A percentile compares a stretch with the other conserved stretches of the same genome.
These are phyloP conservation scores for Cochlearius cochlearius DNA, from an alignment of 2,113 vertebrate genomes.

Conservation along the genomic window DNA sequence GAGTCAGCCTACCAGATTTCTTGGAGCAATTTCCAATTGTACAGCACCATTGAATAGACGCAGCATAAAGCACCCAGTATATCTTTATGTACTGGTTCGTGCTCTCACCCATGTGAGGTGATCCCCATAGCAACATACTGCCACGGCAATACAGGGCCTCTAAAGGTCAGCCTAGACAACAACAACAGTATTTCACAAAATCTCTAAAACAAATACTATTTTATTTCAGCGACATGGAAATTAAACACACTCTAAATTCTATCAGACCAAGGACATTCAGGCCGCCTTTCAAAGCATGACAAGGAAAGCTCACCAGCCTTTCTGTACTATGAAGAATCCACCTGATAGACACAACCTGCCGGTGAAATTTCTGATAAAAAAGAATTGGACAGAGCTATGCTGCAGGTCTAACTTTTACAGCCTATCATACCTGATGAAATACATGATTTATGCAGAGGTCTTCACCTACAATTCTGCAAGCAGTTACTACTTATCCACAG, in stretches of 20 bases:
- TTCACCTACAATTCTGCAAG: background rate
- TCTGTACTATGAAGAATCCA: background rate
- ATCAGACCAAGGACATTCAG: background rate
- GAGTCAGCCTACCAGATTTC: background rate
- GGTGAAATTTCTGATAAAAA: background rate
- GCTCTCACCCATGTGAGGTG: background rate
- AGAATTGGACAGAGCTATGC: background rate
- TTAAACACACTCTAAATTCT: conserved; percentile 20
- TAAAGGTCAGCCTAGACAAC: conserved; percentile 54
- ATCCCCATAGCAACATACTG: conserved; percentile 52
- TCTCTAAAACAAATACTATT: conserved; percentile 44
- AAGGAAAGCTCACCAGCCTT: background rate
- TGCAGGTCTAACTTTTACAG: background rate
- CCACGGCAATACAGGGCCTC: background rate
- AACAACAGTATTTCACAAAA: conserved; percentile 44
- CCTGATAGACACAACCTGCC: background rate
- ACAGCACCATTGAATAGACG: background rate
- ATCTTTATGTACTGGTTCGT: background rate
- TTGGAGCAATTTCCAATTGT: background rate
- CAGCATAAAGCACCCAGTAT: background rate
- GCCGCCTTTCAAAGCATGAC: background rate
- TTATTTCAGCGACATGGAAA: background rate
- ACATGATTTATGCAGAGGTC: background rate
- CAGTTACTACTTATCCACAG: background rate
- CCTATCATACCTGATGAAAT: background rate